phyloP scores from a whole-genome alignment of 2,888 invertebrate genomes.

The Pandemis heparana region DNA sequence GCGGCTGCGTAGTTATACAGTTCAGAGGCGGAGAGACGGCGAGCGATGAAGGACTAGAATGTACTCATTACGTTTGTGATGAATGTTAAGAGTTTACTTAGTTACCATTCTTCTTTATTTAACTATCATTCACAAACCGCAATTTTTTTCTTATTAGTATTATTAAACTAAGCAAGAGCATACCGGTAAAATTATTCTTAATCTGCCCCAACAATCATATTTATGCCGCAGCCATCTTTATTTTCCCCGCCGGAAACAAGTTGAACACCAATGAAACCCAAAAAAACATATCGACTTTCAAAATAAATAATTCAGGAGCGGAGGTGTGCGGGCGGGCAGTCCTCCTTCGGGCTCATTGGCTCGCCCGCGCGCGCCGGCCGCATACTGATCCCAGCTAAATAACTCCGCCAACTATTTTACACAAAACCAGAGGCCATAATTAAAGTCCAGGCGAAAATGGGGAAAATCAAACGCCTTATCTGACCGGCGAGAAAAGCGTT shows the following conservation, averaged over 20 bases:
- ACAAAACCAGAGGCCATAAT: slow-evolving; percentile 84
- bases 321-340: slow-evolving; percentile 47
- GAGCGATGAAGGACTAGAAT: slow-evolving; percentile 63
- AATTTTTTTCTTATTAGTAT: background rate
- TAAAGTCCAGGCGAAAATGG: slow-evolving; percentile 82
- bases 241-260: background rate
- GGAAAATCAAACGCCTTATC: slow-evolving; percentile 85
- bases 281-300: slow-evolving; percentile 20
- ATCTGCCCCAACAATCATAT: background rate
- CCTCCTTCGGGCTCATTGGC: slow-evolving; percentile 51
- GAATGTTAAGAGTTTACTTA: slow-evolving; percentile 24
- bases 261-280: background rate
- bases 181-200: background rate
- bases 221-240: background rate
- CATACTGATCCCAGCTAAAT: slow-evolving; percentile 83
- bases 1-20: slow-evolving; percentile 80
- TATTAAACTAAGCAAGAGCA: too few species aligned
- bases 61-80: slow-evolving; percentile 74
- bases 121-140: too few species aligned
- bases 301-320: slow-evolving; percentile 32
- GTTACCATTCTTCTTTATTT: too few species aligned
- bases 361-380: slow-evolving; percentile 70
- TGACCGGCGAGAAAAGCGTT: slow-evolving; percentile 83
- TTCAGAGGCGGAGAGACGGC: slow-evolving; percentile 82
- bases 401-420: slow-evolving; percentile 84